Base-by-base conservation (phyloP, 2,888 invertebrate species). In the Cynaeus angustus region DNA sequence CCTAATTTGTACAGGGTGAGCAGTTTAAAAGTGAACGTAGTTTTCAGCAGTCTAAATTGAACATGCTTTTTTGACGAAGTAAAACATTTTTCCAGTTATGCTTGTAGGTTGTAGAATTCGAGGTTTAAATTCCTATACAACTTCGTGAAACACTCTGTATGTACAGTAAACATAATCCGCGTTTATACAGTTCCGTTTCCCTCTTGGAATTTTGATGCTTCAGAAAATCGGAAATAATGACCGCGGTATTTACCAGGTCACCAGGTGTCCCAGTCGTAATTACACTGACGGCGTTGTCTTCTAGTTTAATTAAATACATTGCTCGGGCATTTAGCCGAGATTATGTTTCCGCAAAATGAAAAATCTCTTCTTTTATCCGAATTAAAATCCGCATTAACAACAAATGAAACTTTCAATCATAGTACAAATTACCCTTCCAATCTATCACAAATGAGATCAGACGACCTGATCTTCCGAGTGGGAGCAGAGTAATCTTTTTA, bases 401-500 rank as follows among this genome's bases (percentile, higher is more conserved):
- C 37, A 30, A 50, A 55, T 10, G 37, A 16, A 55, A 55, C 38
- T 55, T 53, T 38, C 37, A 33, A 55, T 13, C 5, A 55, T 55
- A 38, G 37, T 38, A 55, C 12, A 55, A 38, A 38, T 55, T 53
- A 16, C 53, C 30, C 53, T 14, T 55, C 16, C 10, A 7, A 55
- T 2, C 12, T 38, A 30, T 16, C 37, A 55, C 37, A 38, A 37
- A 55, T 55, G 53, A 55, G 53, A 55, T 55, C 16, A 38, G 46
- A 59, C 59, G 30, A 59, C 45, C 59, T 38, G 59, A 45, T 45
- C 59, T 45, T 28, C 33, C 28, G 13, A 59, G 59, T 59, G 33
- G 58, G 43, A 58, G 45, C 45, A 59, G 38, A 43, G 59, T 59
- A 59, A 59, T 59, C 59, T 59, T 14, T 30, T 45, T 59, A 59